Conservation (phyloP, 2,113 vertebrate species). For the Zapus hudsonius region DNA sequence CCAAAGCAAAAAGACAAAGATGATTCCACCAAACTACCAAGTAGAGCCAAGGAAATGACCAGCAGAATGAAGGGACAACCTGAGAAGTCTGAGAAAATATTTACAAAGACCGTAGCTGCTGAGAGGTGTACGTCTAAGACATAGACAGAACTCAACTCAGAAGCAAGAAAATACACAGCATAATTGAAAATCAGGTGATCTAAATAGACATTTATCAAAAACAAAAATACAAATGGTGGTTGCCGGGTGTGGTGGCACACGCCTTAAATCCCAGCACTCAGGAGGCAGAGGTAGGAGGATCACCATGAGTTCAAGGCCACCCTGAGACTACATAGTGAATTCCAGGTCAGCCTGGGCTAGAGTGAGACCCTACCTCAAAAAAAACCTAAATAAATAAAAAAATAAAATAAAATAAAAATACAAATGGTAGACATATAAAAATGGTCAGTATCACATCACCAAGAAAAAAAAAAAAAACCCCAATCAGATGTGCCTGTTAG, state of each 20-base stretch:
- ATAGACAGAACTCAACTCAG: background rate
- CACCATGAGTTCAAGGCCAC: too few relatives aligned
- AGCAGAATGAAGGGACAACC: background rate
- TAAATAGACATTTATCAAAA: background rate
- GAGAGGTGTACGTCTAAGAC: background rate
- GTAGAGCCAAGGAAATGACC: background rate
- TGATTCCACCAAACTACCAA: background rate
- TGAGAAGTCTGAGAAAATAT: background rate
- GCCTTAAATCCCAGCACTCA: too few relatives aligned
- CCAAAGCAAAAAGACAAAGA: background rate
- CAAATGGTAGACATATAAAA: background rate
- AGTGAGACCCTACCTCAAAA: too few relatives aligned
- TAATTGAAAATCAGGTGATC: background rate
- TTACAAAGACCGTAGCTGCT: background rate
- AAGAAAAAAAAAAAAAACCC: background rate
- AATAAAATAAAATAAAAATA: too few relatives aligned
- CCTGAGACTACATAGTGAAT: too few relatives aligned
- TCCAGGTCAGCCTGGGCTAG: too few relatives aligned
- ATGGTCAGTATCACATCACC: background rate
- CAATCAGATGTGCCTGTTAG: too few relatives aligned
- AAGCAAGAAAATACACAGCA: background rate
- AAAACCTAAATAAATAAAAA: too few relatives aligned
- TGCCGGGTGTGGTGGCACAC: too few relatives aligned
- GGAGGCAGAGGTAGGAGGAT: too few relatives aligned
- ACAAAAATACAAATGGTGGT: too few relatives aligned